A percentile compares a stretch with the other conserved stretches of the same genome.
phyloP scores from a whole-genome alignment of 2,797 vertebrate genomes.

The Florisuga fusca region DNA sequence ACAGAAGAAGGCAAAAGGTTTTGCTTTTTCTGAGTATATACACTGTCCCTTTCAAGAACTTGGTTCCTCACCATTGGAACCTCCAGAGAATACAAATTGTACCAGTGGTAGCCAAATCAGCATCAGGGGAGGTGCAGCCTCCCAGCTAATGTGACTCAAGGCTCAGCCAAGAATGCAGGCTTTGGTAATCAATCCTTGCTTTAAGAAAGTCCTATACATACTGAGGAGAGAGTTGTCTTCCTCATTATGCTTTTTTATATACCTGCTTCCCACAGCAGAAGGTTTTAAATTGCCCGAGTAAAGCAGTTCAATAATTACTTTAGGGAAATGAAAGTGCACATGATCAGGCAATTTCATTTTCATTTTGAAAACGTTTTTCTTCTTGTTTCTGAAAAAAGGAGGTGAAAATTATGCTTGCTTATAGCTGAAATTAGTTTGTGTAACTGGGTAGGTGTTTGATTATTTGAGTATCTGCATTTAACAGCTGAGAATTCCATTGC shows the following conservation, averaged over 20 bases:
- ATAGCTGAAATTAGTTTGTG: conserved; percentile 19
- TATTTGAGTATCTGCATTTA: conserved; percentile 30
- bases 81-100: neutral
- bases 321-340: neutral
- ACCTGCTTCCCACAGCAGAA: neutral
- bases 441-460: conserved; percentile 26
- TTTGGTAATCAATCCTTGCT: neutral
- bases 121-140: neutral
- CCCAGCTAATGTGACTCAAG: accelerated
- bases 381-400: conserved; percentile 20
- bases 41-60: neutral
- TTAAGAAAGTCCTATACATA: neutral
- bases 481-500: conserved; percentile 12
- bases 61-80: neutral
- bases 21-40: neutral
- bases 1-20: neutral
- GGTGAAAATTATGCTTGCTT: conserved; percentile 21
- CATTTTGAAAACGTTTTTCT: conserved; percentile 37
- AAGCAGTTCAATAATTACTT: conserved; percentile 51
- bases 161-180: neutral
- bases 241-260: neutral
- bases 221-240: neutral
- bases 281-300: conserved; percentile 6
- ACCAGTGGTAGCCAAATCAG: neutral
- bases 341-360: conserved; percentile 20